These are phyloP conservation scores for Symphodus melops DNA, from an alignment of 2,113 vertebrate species.

Conservation along the genomic window DNA sequence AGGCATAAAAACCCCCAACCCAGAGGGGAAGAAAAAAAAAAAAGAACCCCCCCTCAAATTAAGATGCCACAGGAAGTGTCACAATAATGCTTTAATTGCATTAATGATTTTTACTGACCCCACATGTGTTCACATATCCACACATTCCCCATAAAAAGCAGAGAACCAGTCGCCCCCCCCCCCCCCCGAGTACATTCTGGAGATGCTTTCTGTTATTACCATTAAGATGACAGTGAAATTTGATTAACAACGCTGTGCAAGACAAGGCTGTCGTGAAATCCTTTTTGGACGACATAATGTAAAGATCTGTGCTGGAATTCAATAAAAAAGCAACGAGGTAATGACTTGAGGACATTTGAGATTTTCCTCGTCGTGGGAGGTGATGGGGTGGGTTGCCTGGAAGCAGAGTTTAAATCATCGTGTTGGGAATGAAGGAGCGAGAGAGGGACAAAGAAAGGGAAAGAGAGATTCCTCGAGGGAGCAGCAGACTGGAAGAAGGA, in stretches of 20 bases:
- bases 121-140: no score
- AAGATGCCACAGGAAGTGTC: no score
- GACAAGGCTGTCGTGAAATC: constrained; percentile 12
- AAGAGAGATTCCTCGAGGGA: constrained; percentile 51
- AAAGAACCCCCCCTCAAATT: background rate
- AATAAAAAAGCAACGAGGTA: constrained; percentile 53
- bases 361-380: constrained; percentile 46
- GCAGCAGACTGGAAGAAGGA: constrained; percentile 41
- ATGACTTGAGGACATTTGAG: constrained; percentile 49
- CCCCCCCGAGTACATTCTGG: background rate
- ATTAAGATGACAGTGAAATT: constrained; percentile 21
- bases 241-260: constrained; percentile 28
- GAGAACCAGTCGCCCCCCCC: no score
- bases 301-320: constrained; percentile 50
- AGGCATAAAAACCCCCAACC: no score
- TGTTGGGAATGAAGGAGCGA: constrained; percentile 28
- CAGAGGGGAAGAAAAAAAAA: no score
- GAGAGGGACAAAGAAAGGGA: constrained; percentile 7
- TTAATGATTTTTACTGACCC: no score
- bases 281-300: constrained; percentile 27
- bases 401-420: constrained; percentile 64
- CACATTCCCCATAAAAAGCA: background rate
- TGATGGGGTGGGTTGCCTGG: constrained; percentile 37
- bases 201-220: constrained; percentile 12
- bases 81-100: no score